Conservation (phyloP, 2,113 vertebrate genomes). For the Mirza zaza region DNA sequence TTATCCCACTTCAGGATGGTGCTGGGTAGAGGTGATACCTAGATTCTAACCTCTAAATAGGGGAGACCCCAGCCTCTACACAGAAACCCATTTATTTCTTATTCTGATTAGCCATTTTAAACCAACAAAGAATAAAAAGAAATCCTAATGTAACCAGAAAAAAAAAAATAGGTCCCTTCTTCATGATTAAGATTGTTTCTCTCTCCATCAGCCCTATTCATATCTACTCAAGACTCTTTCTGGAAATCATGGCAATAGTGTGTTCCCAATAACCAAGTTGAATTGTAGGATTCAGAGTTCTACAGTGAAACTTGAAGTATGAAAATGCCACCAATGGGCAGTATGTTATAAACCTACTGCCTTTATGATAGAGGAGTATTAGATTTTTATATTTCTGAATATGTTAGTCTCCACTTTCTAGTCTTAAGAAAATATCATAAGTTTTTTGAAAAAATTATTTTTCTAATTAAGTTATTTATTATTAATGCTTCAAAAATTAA, state of each 20-base stretch:
- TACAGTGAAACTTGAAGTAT: background rate
- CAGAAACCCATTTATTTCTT: conserved; percentile 78
- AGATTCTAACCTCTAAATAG: conserved; percentile 67
- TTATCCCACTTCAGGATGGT: conserved; percentile 67
- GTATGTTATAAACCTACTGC: background rate
- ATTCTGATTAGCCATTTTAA: conserved; percentile 80
- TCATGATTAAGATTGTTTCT: background rate
- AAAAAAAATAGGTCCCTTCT: background rate
- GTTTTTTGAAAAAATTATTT: background rate
- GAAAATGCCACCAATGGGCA: background rate
- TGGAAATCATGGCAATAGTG: background rate
- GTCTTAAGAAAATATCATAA: background rate
- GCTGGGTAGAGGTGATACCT: conserved; percentile 60
- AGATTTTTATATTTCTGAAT: background rate
- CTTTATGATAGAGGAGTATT: background rate
- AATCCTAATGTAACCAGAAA: conserved; percentile 76
- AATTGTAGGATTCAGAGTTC: background rate
- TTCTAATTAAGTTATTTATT: background rate
- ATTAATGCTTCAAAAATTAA: background rate
- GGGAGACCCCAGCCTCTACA: conserved; percentile 68
- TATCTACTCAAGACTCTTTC: background rate
- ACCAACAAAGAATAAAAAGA: conserved; percentile 79
- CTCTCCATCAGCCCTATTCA: background rate
- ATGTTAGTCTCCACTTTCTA: background rate
- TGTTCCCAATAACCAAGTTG: background rate